Percentiles rank a stretch among this genome's conserved stretches.
phyloP scores from a whole-genome alignment of 2,113 vertebrate genomes.

The Tonatia bakeri region DNA sequence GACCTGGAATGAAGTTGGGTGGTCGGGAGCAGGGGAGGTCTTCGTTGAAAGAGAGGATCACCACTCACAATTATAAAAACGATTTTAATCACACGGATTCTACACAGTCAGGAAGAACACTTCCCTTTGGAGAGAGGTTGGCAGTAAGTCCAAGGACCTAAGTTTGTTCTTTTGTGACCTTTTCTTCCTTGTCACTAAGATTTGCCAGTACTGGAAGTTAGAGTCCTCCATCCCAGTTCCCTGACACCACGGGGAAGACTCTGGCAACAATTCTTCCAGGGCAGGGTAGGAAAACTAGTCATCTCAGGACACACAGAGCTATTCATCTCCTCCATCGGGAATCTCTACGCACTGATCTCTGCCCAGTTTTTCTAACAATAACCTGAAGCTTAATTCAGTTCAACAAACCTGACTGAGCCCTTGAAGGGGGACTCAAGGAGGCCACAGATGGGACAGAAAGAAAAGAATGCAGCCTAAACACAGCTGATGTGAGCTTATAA shows the following conservation, averaged over 20 bases:
- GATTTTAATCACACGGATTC: not conserved
- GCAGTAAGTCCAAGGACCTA: not conserved
- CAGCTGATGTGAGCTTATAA: not conserved
- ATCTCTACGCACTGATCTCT: not conserved
- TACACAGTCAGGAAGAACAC: slow-evolving; percentile 19
- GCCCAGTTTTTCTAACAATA: slow-evolving; percentile 3
- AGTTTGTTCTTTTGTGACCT: not conserved
- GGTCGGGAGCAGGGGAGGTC: not conserved
- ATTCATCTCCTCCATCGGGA: not conserved
- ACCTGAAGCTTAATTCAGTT: slow-evolving; percentile 33
- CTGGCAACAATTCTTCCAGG: not conserved
- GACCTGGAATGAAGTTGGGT: not conserved
- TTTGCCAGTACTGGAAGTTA: slow-evolving; percentile 27
- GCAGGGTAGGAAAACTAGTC: not conserved
- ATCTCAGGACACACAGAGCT: slow-evolving; percentile 24
- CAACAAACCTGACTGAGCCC: slow-evolving; percentile 19
- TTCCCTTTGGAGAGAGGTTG: not conserved
- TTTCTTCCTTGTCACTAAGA: slow-evolving; percentile 57
- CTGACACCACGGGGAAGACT: not conserved
- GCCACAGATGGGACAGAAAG: not conserved
- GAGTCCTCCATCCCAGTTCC: not conserved
- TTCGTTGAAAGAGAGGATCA: slow-evolving; percentile 16
- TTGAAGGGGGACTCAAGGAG: slow-evolving; percentile 1
- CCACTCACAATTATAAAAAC: not conserved
- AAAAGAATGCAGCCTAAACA: not conserved